phyloP scores from a whole-genome alignment of 2,888 invertebrate genomes.

The Drosophila subsilvestris region DNA sequence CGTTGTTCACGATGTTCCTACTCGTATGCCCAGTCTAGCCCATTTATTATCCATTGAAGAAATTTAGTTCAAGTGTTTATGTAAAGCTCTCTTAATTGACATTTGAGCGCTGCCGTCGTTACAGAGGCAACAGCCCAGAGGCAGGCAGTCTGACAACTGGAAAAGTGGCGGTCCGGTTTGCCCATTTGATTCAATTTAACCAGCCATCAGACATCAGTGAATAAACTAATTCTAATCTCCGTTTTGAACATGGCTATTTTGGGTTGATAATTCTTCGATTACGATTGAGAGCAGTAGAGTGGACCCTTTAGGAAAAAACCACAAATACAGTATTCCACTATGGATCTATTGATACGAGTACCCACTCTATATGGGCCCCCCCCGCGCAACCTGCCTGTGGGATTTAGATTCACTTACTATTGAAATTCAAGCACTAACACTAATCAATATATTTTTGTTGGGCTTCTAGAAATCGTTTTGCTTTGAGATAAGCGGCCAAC shows the following conservation, averaged over 20 bases:
- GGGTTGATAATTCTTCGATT: constrained; percentile 39
- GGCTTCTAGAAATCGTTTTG: neutral
- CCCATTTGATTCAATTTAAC: constrained; percentile 73
- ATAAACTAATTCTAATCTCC: constrained; percentile 59
- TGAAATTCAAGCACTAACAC: neutral
- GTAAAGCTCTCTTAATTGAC: constrained; percentile 78
- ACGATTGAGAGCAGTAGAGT: neutral
- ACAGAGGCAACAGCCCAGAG: constrained; percentile 32
- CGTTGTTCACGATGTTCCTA: no score
- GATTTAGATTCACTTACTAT: neutral
- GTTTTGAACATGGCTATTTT: constrained; percentile 55
- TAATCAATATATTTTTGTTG: neutral
- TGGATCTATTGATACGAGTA: no score
- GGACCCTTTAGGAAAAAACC: neutral
- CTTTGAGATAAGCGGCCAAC: constrained; percentile 1
- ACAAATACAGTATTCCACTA: neutral
- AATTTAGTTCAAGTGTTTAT: constrained; percentile 76
- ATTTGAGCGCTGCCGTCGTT: constrained; percentile 65
- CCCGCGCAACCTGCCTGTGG: neutral
- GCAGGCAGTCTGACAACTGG: constrained; percentile 28
- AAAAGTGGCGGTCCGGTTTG: constrained; percentile 54
- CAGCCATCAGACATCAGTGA: constrained; percentile 14
- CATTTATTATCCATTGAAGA: neutral
- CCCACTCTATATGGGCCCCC: neutral
- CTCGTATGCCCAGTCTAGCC: constrained; percentile 26